Evolutionary conservation across 2,113 vertebrate genomes (phyloP), one percentile per base, ranked within the genome.

Genomic region (Athene cunicularia): DNA sequence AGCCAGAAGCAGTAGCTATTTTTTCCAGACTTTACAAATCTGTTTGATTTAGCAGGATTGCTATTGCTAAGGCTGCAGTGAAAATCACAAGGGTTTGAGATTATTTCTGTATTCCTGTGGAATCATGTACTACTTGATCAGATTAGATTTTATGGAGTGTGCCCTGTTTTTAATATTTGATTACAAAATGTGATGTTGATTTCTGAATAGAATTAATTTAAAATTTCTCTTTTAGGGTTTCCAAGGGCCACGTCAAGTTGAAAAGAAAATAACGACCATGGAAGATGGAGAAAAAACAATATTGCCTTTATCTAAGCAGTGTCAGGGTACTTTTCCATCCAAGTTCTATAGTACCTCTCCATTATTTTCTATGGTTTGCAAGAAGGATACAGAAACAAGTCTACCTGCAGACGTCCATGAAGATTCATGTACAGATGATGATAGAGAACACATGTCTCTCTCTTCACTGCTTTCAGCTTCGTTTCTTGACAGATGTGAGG

Each of bases 171-270:
- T 32, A 62, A 4, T 24, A 6, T 10, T 74, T 53, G 30, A 35
- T 74, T 59, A 14, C 24, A 59, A 35, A 76, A 30, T 0, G 0
- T 43, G 66, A 52, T 52, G 32, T 49, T 76, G 60, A 20, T 62
- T 73, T 83, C 52, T 63, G 33, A 62, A 22, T 83, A 87, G 82
- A 52, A 66, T 62, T 95, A 27, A 86, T 86, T 88, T 53, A 28
- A 75, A 70, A 19, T 85, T 90, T 93, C 39, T 90, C 52, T 80
- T 9, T 49, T 91, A 99, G 98, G 98, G 98, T 47, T 98, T 98
- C 96, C 98, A 94, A 93, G 98, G 75, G 86, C 98, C 98, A 56
- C 97, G 97, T 60, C 97, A 98, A 76, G 72, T 98, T 26, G 95
- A 96, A 85, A 98, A 98, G 97, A 98, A 97, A 95, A 74, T 53